Evolutionary conservation across 2,888 invertebrate species (phyloP).

Genomic region (Acleris cristana): DNA sequence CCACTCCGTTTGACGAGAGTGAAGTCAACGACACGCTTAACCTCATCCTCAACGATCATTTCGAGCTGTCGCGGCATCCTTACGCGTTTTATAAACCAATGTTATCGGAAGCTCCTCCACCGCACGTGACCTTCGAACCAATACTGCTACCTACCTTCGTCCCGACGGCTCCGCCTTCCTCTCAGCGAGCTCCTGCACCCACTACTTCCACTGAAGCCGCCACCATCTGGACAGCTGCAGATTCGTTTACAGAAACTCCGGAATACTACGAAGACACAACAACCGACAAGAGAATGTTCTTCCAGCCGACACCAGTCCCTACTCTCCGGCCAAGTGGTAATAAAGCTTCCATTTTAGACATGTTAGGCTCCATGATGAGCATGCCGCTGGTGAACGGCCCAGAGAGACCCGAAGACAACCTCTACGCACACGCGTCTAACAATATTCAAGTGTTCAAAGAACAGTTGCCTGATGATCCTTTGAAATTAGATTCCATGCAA

Average conservation of each 20-base stretch:
- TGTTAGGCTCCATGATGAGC: slow-evolving; percentile 75
- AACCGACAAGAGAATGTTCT: slow-evolving; percentile 52
- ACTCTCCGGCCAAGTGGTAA: slow-evolving; percentile 50
- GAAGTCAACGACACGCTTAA: slow-evolving; percentile 70
- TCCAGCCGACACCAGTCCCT: slow-evolving; percentile 50
- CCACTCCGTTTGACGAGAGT: slow-evolving; percentile 66
- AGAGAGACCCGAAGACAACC: slow-evolving; percentile 70
- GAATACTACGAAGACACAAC: slow-evolving; percentile 58
- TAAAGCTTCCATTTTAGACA: slow-evolving; percentile 60
- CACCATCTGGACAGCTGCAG: slow-evolving; percentile 37
- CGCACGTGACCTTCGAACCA: slow-evolving; percentile 56
- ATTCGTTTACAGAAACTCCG: slow-evolving; percentile 39
- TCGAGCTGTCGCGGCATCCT: slow-evolving; percentile 57
- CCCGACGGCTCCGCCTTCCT: slow-evolving; percentile 65
- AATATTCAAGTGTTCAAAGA: slow-evolving; percentile 71
- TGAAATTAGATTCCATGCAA: slow-evolving; percentile 81
- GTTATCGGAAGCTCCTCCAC: slow-evolving; percentile 65
- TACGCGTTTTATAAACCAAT: slow-evolving; percentile 71
- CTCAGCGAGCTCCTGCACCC: slow-evolving; percentile 43
- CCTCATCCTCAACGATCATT: slow-evolving; percentile 64
- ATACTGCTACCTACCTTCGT: slow-evolving; percentile 58
- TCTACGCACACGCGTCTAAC: slow-evolving; percentile 75
- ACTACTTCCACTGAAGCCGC: slow-evolving; percentile 48
- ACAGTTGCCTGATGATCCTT: slow-evolving; percentile 53
- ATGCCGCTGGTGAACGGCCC: slow-evolving; percentile 74